These are phyloP conservation scores for Meteorus sp. DNA, from an alignment of 1,140 invertebrate genomes.

Conservation along the genomic window DNA sequence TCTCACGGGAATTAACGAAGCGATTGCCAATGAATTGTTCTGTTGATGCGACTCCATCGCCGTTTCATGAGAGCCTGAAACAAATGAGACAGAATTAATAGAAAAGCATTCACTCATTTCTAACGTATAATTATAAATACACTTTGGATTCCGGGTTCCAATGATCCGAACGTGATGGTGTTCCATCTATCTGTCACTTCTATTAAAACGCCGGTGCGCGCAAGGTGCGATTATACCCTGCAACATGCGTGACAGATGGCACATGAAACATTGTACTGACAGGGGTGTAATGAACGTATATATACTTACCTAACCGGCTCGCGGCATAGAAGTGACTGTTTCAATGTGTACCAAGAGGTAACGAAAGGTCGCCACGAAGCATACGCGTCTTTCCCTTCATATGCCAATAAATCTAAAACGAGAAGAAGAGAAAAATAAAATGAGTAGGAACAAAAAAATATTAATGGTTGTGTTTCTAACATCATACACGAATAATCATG, in stretches of 20 bases:
- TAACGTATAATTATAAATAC: too few species aligned
- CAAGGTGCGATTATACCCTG: constrained; percentile 11
- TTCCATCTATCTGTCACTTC: not conserved
- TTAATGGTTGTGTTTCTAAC: too few species aligned
- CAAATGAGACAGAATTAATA: not conserved
- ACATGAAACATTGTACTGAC: constrained; percentile 21
- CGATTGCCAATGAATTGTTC: constrained; percentile 18
- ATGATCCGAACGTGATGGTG: too few species aligned
- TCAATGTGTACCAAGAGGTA: constrained; percentile 2
- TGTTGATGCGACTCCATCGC: too few species aligned
- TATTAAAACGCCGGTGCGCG: too few species aligned
- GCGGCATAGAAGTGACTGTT: too few species aligned
- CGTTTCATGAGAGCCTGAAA: too few species aligned
- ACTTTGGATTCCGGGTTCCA: too few species aligned
- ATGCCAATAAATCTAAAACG: not conserved
- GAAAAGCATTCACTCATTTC: too few species aligned
- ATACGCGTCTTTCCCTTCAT: constrained; percentile 1
- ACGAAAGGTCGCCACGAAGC: constrained; percentile 11
- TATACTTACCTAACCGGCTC: constrained; percentile 20
- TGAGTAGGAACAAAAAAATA: too few species aligned
- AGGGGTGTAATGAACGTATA: constrained; percentile 22
- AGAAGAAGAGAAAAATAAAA: not conserved
- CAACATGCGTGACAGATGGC: constrained; percentile 19
- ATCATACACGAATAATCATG: too few species aligned
- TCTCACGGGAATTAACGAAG: constrained; percentile 20